Base-by-base conservation (phyloP, 53 echinoderm and acorn worm genomes). In the Temnopleurus reevesii region DNA sequence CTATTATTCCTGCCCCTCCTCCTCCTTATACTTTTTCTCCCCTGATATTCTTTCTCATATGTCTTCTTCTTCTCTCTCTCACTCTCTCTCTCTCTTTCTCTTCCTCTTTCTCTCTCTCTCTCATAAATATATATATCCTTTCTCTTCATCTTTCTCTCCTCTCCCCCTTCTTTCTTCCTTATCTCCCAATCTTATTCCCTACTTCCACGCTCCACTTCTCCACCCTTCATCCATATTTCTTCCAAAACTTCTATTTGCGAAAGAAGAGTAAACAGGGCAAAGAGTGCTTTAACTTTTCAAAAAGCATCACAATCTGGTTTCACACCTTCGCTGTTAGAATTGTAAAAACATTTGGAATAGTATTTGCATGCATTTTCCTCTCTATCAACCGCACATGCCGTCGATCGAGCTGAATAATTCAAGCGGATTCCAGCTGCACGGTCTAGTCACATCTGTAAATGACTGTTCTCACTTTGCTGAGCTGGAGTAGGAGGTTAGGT, bases 281-380 rank as follows among this genome's bases (percentile, higher is more conserved):
- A 43, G 71, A 71, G 71, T 71, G 27, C 71, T 38, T 71, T 41
- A 71, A 71, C 71, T 71, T 71, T 71, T 31, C 19, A 71, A 41
- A n/a, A n/a, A 71, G 41, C 71, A 38, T 21, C 41, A 71, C 71
- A 41, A 71, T n/a, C 38, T 71, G 23, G 36, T 38, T 71, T 71
- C 41, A 71, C 71, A 71, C 71, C 71, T 71, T 1, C 5, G 1
- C 31, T 10, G 41, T 7, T 19, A 71, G 71, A 71, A n/a, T 71
- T 38, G 71, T 9, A 41, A 71, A 71, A 71, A 71, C 71, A 71
- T 71, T 71, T 71, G n/a, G n/a, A 41, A 71, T 41, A 5, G 19
- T 71, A 71, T 71, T 71, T 71, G 71, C 71, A 71, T 71, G 23
- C 23, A n/a, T n/a, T 71, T 71, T n/a, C 71, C 41, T 21, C 23